These are phyloP conservation scores for Caenorhabditis latens DNA, from an alignment of 1,140 invertebrate genomes.

Conservation along the genomic window DNA sequence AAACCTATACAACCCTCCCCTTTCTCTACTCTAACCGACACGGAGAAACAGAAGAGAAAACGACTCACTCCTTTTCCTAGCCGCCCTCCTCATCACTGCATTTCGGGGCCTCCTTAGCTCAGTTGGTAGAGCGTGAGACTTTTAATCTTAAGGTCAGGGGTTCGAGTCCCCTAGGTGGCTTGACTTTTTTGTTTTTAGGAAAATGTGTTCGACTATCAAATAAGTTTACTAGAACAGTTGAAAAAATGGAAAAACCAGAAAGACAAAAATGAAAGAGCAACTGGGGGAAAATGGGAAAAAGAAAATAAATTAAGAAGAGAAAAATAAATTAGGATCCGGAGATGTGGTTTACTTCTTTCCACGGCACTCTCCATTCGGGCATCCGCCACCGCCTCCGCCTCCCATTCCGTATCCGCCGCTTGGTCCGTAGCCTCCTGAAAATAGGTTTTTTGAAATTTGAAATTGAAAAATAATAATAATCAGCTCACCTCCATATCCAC, in stretches of 20 bases:
- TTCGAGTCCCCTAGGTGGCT: conserved; percentile 50
- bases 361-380: conserved; percentile 64
- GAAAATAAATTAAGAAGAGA: conserved; percentile 8
- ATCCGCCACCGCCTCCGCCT: conserved; percentile 62
- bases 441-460: no score
- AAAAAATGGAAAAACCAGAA: no score
- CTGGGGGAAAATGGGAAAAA: neutral
- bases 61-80: no score
- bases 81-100: no score
- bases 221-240: no score
- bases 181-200: neutral
- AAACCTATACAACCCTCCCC: no score
- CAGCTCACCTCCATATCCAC: conserved; percentile 50
- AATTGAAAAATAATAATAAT: no score
- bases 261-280: neutral
- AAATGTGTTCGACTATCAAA: no score
- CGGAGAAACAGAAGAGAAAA: no score
- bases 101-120: conserved; percentile 8
- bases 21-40: no score
- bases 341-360: conserved; percentile 58
- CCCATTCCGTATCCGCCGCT: conserved; percentile 56
- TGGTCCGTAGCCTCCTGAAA: conserved; percentile 54
- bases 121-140: conserved; percentile 34
- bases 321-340: conserved; percentile 11
- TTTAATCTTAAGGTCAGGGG: conserved; percentile 42